phyloP scores from a whole-genome alignment of 1,140 invertebrate species.

The Monochamus saltuarius region DNA sequence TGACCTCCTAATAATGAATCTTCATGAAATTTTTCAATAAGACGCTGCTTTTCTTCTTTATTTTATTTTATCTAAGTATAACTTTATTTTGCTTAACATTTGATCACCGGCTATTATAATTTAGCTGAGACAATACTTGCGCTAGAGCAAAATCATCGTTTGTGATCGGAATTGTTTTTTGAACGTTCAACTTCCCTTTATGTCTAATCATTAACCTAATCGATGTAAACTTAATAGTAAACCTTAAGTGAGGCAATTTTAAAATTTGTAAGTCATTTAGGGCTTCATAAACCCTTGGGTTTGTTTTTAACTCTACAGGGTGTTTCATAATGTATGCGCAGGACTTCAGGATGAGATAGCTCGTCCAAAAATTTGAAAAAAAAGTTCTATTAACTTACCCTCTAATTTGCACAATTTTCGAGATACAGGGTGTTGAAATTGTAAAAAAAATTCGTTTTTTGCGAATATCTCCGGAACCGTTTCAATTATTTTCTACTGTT shows the following conservation, averaged over 20 bases:
- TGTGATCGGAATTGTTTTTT: background rate
- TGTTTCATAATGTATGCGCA: no score
- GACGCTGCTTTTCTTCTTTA: background rate
- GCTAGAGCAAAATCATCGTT: conserved; percentile 2
- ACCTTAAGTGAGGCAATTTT: background rate
- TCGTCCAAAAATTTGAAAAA: no score
- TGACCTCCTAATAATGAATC: conserved; percentile 13
- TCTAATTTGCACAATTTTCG: no score
- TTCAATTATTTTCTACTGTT: no score
- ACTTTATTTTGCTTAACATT: conserved; percentile 1
- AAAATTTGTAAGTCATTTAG: background rate
- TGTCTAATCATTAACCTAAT: background rate
- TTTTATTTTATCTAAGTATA: background rate
- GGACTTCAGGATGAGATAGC: no score
- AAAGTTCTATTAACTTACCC: no score
- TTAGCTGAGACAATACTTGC: background rate
- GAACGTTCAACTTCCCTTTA: background rate
- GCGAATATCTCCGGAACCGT: no score
- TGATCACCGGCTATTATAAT: background rate
- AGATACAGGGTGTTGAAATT: no score
- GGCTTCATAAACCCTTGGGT: conserved; percentile 7
- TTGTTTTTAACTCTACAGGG: background rate
- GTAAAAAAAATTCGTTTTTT: no score
- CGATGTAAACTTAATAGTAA: background rate
- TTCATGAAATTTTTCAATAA: conserved; percentile 14